phyloP scores from a whole-genome alignment of 1,140 invertebrate species.

The Eueides isabella region DNA sequence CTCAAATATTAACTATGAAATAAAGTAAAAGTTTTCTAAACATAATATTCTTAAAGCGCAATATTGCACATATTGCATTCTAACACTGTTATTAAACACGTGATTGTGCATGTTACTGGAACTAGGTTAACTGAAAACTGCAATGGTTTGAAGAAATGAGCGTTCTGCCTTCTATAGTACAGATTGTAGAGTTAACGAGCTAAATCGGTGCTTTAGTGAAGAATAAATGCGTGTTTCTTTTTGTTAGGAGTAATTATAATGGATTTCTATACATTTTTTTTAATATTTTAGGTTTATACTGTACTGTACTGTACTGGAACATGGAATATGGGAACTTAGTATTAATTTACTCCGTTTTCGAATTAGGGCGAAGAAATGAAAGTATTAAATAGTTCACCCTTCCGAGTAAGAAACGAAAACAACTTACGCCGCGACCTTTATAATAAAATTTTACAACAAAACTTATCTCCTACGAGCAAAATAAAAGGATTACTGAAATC shows the following conservation, averaged over 20 bases:
- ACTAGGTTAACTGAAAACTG: conserved; percentile 47
- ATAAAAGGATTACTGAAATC: not conserved
- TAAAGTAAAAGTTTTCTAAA: conserved; percentile 3
- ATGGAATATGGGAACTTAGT: too few species aligned
- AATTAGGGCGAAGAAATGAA: too few species aligned
- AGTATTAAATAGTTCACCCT: too few species aligned
- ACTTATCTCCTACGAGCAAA: not conserved
- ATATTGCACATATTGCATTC: conserved; percentile 43
- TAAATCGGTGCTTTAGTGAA: not conserved
- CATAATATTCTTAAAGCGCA: conserved; percentile 17
- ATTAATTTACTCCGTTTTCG: too few species aligned
- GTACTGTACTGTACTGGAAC: too few species aligned
- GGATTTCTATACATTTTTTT: too few species aligned
- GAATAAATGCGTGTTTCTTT: not conserved
- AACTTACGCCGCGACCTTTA: too few species aligned
- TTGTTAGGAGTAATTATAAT: not conserved
- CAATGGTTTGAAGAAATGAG: conserved; percentile 34
- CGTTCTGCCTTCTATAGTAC: not conserved
- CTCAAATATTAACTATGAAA: not conserved
- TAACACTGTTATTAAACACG: conserved; percentile 50
- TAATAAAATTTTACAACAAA: not conserved
- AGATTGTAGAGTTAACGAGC: not conserved
- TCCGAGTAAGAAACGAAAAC: too few species aligned
- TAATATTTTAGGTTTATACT: too few species aligned
- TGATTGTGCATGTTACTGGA: conserved; percentile 51